Evolutionary conservation across 2,888 invertebrate genomes (phyloP), one percentile per base, ranked within the genome.

Genomic region (Artemia sinica): DNA sequence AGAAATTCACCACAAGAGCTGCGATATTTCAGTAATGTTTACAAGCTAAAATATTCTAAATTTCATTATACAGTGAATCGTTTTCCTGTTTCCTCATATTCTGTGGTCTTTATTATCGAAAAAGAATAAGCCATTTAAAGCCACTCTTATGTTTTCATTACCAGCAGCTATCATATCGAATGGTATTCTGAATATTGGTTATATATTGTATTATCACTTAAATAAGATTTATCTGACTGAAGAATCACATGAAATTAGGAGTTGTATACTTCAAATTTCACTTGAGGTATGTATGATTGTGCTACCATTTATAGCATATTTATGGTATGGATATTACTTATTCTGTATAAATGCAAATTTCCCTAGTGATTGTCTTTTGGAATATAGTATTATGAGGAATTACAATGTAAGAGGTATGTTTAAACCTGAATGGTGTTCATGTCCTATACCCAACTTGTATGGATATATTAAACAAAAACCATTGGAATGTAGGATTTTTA

Each of bases 41-140:
- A 80, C 97, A 97, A 66, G 95, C 96, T 0, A 90, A 89, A 71
- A 86, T 98, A 75, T 98, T 98, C 79, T 97, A 97, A 78, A 84
- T 87, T 65, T 91, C 96, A 5, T 85, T 89, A 67, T 98, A 98
- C 78, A 89, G 95, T 1, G 98, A 98, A 79, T 84, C 88, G 52
- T 76, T 94, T 70, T 97, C 88, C 80, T 84, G 87, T 51, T 88
- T 85, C 77, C 81, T 89, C 73, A 85, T 89, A 28, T 89, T 93
- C 76, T 83, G 83, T 71, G 84, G 86, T 14, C 87, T 93, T 28
- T 66, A 66, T 28, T 28, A 70, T 51, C 68, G 41, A n/a, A 51
- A n/a, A 51, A 70, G 49, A 41, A n/a, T 51, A 50, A 66, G 14
- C 65, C 65, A 41, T 10, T 68, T 66, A 1, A 6, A n/a, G 68